phyloP scores from a whole-genome alignment of 2,113 vertebrate genomes.

The Triplophysa siluroides region DNA sequence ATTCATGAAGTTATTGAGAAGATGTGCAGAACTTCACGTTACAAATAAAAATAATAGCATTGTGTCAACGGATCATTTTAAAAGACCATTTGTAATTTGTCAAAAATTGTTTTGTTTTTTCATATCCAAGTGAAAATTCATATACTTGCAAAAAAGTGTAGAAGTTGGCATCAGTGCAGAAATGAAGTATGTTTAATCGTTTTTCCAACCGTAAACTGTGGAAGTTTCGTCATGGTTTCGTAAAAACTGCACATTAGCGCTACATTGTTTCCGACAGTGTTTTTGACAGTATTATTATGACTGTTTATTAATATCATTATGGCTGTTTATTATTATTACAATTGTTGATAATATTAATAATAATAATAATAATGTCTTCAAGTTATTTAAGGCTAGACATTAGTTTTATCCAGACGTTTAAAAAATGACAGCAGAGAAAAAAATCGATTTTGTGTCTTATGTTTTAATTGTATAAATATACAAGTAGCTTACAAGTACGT shows the following conservation, averaged over 20 bases:
- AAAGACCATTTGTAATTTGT: no score
- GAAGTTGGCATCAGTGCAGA: not conserved
- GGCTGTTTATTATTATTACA: no score
- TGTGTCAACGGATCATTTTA: not conserved
- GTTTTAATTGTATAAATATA: slow-evolving; percentile 39
- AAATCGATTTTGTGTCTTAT: not conserved
- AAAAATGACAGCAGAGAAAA: slow-evolving; percentile 12
- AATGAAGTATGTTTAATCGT: not conserved
- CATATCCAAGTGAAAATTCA: no score
- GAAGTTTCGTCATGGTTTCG: no score
- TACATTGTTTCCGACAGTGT: no score
- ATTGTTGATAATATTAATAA: not conserved
- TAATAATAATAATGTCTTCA: no score
- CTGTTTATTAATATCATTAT: no score
- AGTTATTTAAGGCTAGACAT: no score
- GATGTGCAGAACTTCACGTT: not conserved
- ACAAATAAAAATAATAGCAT: not conserved
- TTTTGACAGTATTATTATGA: no score
- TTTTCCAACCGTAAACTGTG: no score
- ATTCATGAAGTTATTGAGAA: slow-evolving; percentile 15
- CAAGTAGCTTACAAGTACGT: slow-evolving; percentile 40
- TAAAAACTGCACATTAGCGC: not conserved
- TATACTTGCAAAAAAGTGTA: not conserved
- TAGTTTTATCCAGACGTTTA: not conserved
- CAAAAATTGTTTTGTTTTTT: not conserved